Conservation (phyloP, 1,140 invertebrate species). For the Dysdera silvatica region DNA sequence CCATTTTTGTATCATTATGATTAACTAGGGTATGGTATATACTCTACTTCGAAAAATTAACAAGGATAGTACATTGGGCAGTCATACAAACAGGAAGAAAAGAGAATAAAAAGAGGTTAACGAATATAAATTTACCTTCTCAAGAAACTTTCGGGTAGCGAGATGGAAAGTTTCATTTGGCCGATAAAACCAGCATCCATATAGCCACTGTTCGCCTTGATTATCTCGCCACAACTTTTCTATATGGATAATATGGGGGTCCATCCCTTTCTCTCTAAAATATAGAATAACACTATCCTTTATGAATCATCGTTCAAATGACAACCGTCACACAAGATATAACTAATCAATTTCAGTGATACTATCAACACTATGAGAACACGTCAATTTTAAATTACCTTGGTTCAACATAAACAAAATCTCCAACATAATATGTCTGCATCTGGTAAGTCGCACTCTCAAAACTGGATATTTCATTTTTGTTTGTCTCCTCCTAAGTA, state of each 20-base stretch:
- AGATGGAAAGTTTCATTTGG: constrained; percentile 93
- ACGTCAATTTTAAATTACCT: constrained; percentile 36
- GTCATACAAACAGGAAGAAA: too few relatives aligned
- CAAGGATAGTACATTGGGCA: too few relatives aligned
- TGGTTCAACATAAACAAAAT: constrained; percentile 82
- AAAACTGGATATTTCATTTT: constrained; percentile 32
- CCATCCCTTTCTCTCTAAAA: constrained; percentile 58
- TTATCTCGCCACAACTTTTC: constrained; percentile 77
- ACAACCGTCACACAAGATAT: background rate
- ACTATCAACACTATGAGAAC: too few relatives aligned
- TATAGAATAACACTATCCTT: background rate
- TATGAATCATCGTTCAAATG: background rate
- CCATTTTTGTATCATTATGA: too few relatives aligned
- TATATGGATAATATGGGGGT: constrained; percentile 78
- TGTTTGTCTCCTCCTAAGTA: constrained; percentile 7
- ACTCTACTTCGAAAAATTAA: too few relatives aligned
- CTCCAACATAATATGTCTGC: constrained; percentile 67
- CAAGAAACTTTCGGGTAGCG: constrained; percentile 86
- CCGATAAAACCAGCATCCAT: constrained; percentile 76
- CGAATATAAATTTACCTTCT: constrained; percentile 50
- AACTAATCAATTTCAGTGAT: background rate
- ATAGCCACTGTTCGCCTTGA: constrained; percentile 75
- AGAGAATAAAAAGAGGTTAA: too few relatives aligned
- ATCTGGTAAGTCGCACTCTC: constrained; percentile 59
- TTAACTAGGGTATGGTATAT: too few relatives aligned